phyloP scores from a whole-genome alignment of 2,888 invertebrate genomes.

The Cactoblastis cactorum region DNA sequence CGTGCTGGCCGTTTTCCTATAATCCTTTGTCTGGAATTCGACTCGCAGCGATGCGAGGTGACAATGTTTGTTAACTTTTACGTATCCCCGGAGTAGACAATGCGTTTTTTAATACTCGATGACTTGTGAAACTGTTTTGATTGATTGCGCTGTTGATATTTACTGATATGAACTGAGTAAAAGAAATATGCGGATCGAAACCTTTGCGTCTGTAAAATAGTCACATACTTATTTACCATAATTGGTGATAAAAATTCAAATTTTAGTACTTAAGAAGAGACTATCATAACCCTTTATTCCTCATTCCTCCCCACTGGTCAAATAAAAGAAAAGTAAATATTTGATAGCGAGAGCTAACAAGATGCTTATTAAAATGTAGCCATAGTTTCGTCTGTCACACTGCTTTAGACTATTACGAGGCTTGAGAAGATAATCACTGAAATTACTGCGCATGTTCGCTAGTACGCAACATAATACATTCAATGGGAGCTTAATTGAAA shows the following conservation, averaged over 20 bases:
- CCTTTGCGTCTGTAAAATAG: too few relatives aligned
- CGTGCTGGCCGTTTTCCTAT: conserved; percentile 54
- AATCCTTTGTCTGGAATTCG: conserved; percentile 67
- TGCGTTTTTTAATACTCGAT: conserved; percentile 71
- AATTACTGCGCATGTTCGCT: conserved; percentile 53
- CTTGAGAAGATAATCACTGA: conserved; percentile 64
- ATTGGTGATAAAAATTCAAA: too few relatives aligned
- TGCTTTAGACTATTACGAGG: conserved; percentile 36
- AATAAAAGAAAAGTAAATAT: background rate
- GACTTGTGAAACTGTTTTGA: conserved; percentile 79
- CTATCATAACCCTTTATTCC: background rate
- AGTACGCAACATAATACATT: conserved; percentile 48
- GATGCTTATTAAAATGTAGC: conserved; percentile 51
- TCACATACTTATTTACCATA: too few relatives aligned
- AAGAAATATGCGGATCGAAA: conserved; percentile 51
- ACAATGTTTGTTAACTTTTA: conserved; percentile 74
- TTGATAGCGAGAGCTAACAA: conserved; percentile 24
- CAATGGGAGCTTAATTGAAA: conserved; percentile 76
- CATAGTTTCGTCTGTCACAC: conserved; percentile 45
- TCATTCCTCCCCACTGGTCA: too few relatives aligned
- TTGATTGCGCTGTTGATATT: conserved; percentile 52
- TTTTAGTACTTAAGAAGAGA: too few relatives aligned
- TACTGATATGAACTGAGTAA: conserved; percentile 35
- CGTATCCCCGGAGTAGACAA: conserved; percentile 65
- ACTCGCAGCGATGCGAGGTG: conserved; percentile 65